Evolutionary conservation across 2,797 vertebrate species (phyloP), one percentile per base, ranked within the genome.

Genomic region (Hyperoplus immaculatus): DNA sequence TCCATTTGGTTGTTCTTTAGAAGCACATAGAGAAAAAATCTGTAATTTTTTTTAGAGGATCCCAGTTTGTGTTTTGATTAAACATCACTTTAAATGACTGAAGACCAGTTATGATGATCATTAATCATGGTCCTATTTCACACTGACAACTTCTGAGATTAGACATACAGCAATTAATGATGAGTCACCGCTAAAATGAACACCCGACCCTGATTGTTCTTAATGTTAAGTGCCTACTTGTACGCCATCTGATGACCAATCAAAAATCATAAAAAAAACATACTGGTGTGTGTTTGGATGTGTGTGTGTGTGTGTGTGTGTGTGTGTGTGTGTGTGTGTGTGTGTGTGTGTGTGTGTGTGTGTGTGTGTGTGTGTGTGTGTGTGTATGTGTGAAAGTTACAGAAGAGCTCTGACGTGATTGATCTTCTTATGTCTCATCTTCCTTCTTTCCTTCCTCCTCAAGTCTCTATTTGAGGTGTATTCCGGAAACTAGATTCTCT

Each of bases 171-270:
- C 57, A 83, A 85, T 88, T 86, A 86, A 57, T 49, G 61, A 83
- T 93, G 89, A 92, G 76, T 90, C 92, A 93, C 62, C 5, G 1
- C 49, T 53, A 73, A 74, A 80, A 78, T 81, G 47, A 80, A 80
- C 64, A 46, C 81, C 78, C 62, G 2, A 78, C 51, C 71, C 60
- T 1, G 14, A 29, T 21, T 11, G n/a, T 50, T 57, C 58, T 54
- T 64, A 39, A 9, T 29, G 50, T 39, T 41, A 4, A 53, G 60
- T 62, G 59, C 29, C 0, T 15, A 41, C 69, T 71, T 66, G 5
- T 51, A 51, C 3, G 15, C 58, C 18, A 21, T 51, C 64, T 69
- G 57, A 68, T 64, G 72, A 66, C 72, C 87, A 74, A 85, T 87
- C 83, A 74, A 54, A 82, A 63, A 14, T 1, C 69, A n/a, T 21